Evolutionary conservation across 1,140 invertebrate species (phyloP).

Genomic region (Cataglyphis hispanica): DNA sequence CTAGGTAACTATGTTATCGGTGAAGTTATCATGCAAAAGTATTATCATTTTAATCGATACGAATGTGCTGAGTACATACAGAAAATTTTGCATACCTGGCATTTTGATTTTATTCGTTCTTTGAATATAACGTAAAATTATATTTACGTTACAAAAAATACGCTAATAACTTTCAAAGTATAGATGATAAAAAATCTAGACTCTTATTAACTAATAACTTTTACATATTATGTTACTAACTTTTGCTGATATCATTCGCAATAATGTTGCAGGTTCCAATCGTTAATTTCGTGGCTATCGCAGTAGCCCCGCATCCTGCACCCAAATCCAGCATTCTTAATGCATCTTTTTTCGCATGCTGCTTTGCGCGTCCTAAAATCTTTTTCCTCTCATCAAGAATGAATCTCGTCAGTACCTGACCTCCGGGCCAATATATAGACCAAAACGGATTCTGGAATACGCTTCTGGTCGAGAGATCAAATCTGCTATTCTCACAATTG

Average conservation of each 20-base stretch:
- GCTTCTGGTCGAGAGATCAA: constrained; percentile 57
- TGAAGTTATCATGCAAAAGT: constrained; percentile 39
- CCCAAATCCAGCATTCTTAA: constrained; percentile 83
- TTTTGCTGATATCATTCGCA: constrained; percentile 87
- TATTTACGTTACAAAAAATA: not conserved
- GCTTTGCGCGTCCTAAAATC: constrained; percentile 6
- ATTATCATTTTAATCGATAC: not conserved
- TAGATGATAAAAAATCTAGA: not conserved
- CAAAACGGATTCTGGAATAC: constrained; percentile 86
- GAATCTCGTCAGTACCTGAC: constrained; percentile 87
- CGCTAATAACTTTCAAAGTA: not conserved
- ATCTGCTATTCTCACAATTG: constrained; percentile 77
- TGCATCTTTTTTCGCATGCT: not conserved
- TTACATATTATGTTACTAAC: constrained; percentile 64
- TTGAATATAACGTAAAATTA: not conserved
- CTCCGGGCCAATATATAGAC: constrained; percentile 89
- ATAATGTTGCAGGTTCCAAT: constrained; percentile 79
- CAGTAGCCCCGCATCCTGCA: constrained; percentile 83
- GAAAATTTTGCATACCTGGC: not conserved
- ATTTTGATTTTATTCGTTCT: not conserved
- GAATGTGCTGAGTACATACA: not conserved
- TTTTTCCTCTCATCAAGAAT: constrained; percentile 73
- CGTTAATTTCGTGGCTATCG: constrained; percentile 82
- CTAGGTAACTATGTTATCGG: constrained; percentile 14
- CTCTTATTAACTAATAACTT: not conserved